Evolutionary conservation across 2,888 invertebrate species (phyloP), one percentile per base, ranked within the genome.

Genomic region (Sinodicranocentrus sp.): DNA sequence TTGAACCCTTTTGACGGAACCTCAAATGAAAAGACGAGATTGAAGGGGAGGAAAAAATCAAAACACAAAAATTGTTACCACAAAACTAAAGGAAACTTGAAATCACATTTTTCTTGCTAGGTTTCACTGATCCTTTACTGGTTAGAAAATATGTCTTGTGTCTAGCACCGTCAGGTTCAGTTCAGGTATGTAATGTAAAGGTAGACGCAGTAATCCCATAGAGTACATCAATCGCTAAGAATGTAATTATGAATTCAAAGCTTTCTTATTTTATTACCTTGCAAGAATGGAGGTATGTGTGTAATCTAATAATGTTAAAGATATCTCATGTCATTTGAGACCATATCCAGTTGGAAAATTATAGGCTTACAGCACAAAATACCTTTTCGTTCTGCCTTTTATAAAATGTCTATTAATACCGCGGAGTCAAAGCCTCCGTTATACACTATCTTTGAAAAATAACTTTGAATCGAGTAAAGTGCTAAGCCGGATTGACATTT

Each of bases 1-100:
- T 23, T 57, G 23, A 57, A 23, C 57, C 57, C 57, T 57, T 57
- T 57, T 57, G 5, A 10, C 15, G n/a, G n/a, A n/a, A n/a, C 48
- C 48, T 48, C 15, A 15, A 48, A 39, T 39, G 39, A 52, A 52
- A 48, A 52, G 8, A 5, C 13, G 39, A 39, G 39, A 39, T 52
- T 8, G 19, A 57, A 23, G 10, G 25, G 25, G 13, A 57, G 52
- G 52, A 52, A 52, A 19, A 2, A 52, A 48, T 13, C 52, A 52
- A 23, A 54, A 23, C 21, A 25, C 25, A 25, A 57, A 57, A 6
- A 21, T 21, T 23, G 23, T 23, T 13, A 57, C 57, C 57, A 57
- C 57, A 57, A 57, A 57, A 57, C 21, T 25, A 57, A 19, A 57
- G n/a, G 23, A 54, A 54, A 21, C 54, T 54, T 54, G 54, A 54